These are phyloP conservation scores for Bolborhynchus lineola DNA, from an alignment of 2,113 vertebrate species.

Conservation along the genomic window DNA sequence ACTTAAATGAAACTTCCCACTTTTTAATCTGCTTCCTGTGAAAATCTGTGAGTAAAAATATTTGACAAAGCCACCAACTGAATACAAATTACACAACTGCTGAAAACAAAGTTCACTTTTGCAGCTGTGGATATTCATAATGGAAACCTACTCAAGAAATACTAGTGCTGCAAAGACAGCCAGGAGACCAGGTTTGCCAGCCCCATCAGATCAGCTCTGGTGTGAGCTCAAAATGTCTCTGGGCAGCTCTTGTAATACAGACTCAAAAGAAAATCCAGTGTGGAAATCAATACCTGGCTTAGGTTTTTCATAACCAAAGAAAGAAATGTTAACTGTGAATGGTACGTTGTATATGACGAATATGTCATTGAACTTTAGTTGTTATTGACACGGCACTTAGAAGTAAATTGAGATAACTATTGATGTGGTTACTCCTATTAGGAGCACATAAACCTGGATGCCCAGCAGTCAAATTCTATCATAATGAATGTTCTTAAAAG, in stretches of 20 bases:
- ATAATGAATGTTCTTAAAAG: background rate
- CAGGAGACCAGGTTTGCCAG: background rate
- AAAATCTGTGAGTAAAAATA: background rate
- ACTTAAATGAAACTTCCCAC: background rate
- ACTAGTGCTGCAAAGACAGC: rapidly evolving
- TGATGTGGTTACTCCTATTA: background rate
- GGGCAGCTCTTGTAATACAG: background rate
- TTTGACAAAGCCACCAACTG: background rate
- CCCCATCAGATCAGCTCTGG: background rate
- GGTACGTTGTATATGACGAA: background rate
- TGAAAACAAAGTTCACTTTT: background rate
- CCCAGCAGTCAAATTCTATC: background rate
- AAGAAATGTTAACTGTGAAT: background rate
- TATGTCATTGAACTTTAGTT: background rate
- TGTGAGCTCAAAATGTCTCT: background rate
- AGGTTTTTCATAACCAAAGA: background rate
- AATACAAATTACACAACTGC: background rate
- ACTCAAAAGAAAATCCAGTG: background rate
- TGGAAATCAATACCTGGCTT: background rate
- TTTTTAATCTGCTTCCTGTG: background rate
- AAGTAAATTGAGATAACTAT: background rate
- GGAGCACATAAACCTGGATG: background rate
- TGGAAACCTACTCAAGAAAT: background rate
- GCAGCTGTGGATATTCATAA: background rate
- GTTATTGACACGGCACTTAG: rapidly evolving